Evolutionary conservation across 2,797 vertebrate species (phyloP).

Genomic region (Bryconaethiops microstoma): DNA sequence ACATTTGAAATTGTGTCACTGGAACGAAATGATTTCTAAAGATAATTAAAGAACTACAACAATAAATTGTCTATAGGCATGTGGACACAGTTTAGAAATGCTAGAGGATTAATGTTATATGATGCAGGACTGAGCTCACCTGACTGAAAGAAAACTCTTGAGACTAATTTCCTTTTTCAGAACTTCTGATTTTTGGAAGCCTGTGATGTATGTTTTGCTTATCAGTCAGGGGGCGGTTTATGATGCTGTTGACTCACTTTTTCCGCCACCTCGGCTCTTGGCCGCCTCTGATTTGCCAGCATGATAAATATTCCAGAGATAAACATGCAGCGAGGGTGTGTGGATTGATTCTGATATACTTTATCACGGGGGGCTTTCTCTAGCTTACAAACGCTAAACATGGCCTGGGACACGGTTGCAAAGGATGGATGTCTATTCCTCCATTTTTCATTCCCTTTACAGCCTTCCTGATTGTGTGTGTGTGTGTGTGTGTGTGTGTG

Average conservation of each 20-base stretch:
- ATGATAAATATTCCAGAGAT: neutral
- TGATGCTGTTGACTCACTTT: neutral
- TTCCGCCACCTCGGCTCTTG: neutral
- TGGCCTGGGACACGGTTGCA: slow-evolving; percentile 20
- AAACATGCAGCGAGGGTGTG: neutral
- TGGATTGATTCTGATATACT: neutral
- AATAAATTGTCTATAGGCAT: too few species aligned
- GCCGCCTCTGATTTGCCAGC: neutral
- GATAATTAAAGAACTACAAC: too few species aligned
- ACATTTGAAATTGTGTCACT: too few species aligned
- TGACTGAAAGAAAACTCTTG: too few species aligned
- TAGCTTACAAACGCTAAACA: slow-evolving; percentile 5
- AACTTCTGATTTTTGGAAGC: too few species aligned
- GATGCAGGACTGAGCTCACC: too few species aligned
- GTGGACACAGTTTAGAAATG: too few species aligned
- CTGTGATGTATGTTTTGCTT: neutral
- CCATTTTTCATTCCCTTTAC: slow-evolving; percentile 4
- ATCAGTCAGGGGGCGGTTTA: neutral
- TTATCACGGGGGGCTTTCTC: too few species aligned
- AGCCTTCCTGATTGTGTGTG: slow-evolving; percentile 22
- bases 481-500: slow-evolving; percentile 31
- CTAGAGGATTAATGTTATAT: too few species aligned
- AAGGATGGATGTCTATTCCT: slow-evolving; percentile 28
- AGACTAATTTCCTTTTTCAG: too few species aligned
- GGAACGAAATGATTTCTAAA: too few species aligned